Base-by-base conservation (phyloP, 2,797 vertebrate species). In the Pelobates cultripes region DNA sequence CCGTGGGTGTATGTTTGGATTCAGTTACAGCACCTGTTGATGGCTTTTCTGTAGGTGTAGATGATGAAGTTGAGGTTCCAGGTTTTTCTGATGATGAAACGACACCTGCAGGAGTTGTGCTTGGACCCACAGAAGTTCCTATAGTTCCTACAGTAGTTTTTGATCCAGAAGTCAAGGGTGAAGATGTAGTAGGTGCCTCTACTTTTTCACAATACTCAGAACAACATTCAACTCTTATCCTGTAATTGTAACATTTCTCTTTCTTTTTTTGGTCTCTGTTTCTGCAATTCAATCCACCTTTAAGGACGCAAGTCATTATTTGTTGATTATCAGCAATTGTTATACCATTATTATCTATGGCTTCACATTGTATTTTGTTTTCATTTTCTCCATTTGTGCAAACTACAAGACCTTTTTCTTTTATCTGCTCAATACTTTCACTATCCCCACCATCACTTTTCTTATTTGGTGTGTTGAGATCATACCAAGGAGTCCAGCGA, bases 151-250 rank as follows among this genome's bases (percentile, higher is more conserved):
- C 47, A 51, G 47, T 51, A 51, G 14, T 17, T 10, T 17, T 28
- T 42, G 78, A 14, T 73, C 66, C 60, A n/a, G 79, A 76, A n/a
- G 51, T 14, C 7, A 53, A 9, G 42, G 73, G 8, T 4, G 28
- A 28, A n/a, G 44, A 15, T 72, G 5, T 72, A 15, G 43, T 45
- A 15, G 72, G n/a, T 51, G 40, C 64, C 40, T 57, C 43, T 40
- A 68, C 43, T 68, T 44, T n/a, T 47, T 74, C 70, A 69, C 81
- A 83, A 15, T 61, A 51, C 45, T 71, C 5, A 78, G 40, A 17
- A 78, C 81, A 83, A 43, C 81, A 83, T 28, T 51, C 14, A 68
- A 74, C 69, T 17, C 81, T 78, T 3, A 83, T 83, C 78, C 53
- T 68, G 10, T 78, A 83, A 74, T 83, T 78, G 14, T 69, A n/a